These are phyloP conservation scores for Dolichopus griseipennis DNA, from an alignment of 2,888 invertebrate genomes.

Conservation along the genomic window DNA sequence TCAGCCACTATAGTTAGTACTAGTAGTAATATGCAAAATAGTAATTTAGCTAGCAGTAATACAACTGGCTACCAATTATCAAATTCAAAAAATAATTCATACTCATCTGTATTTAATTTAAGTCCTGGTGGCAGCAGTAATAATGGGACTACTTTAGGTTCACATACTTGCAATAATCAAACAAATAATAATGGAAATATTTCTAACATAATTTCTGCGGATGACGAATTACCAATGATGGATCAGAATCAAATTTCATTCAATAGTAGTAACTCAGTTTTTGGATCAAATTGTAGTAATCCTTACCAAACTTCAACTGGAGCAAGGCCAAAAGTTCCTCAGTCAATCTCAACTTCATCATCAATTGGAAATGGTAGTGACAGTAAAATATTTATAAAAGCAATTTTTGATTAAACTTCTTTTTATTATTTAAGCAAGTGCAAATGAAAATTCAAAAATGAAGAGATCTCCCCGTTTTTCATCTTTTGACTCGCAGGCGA, in stretches of 20 bases:
- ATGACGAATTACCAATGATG: constrained; percentile 18
- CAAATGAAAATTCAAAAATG: constrained; percentile 34
- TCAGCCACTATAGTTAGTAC: constrained; percentile 15
- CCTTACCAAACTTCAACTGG: constrained; percentile 49
- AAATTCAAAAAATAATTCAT: background rate
- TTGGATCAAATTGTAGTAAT: constrained; percentile 17
- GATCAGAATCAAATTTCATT: constrained; percentile 11
- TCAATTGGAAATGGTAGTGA: constrained; percentile 28
- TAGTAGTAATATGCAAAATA: constrained; percentile 9
- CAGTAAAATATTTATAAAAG: no score
- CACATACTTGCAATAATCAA: background rate
- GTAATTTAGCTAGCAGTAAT: constrained; percentile 10
- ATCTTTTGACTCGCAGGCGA: constrained; percentile 44
- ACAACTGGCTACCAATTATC: background rate
- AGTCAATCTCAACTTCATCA: constrained; percentile 34
- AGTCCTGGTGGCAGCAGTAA: constrained; percentile 17
- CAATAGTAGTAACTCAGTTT: constrained; percentile 21
- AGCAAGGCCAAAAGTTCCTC: constrained; percentile 65
- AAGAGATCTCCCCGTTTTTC: constrained; percentile 43
- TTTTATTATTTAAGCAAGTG: constrained; percentile 17
- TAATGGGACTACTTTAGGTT: constrained; percentile 16
- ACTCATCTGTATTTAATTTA: background rate
- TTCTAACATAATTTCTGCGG: background rate
- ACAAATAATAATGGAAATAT: constrained; percentile 12
- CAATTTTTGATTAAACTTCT: constrained; percentile 10